These are phyloP conservation scores for Danio albolineatus DNA, from an alignment of 2,797 vertebrate species.

Conservation along the genomic window DNA sequence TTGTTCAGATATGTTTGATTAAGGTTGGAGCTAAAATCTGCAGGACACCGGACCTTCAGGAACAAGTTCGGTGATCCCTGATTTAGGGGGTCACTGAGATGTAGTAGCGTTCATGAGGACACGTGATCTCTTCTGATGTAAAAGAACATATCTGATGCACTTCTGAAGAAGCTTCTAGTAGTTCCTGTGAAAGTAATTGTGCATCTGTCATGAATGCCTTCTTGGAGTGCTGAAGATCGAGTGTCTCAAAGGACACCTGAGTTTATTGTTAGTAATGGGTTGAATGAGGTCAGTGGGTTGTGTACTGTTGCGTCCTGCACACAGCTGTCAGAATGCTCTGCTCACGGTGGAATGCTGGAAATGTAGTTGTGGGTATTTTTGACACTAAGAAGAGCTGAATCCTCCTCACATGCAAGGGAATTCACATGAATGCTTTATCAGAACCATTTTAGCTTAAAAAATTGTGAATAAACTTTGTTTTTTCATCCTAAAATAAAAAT, in stretches of 20 bases:
- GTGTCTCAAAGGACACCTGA: conserved; percentile 22
- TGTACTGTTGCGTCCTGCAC: not conserved
- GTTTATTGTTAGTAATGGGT: conserved; percentile 24
- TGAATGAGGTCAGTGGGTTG: not conserved
- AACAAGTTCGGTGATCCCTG: no score
- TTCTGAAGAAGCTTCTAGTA: not conserved
- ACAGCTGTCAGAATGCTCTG: conserved; percentile 42
- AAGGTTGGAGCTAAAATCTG: no score
- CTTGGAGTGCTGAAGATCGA: not conserved
- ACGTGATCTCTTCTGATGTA: not conserved
- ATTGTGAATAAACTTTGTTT: no score
- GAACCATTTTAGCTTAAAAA: no score
- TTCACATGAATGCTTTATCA: no score
- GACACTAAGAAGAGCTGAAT: not conserved
- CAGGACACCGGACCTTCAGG: no score
- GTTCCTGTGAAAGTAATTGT: not conserved
- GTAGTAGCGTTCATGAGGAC: not conserved
- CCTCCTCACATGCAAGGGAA: no score
- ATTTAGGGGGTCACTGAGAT: not conserved
- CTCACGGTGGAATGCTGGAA: conserved; percentile 25
- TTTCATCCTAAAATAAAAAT: no score
- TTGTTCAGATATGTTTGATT: no score
- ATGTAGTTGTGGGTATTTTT: conserved; percentile 32
- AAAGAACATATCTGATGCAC: not conserved
- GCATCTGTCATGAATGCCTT: conserved; percentile 3